phyloP scores from a whole-genome alignment of 2,797 vertebrate genomes.

The Halcyon smyrnensis region DNA sequence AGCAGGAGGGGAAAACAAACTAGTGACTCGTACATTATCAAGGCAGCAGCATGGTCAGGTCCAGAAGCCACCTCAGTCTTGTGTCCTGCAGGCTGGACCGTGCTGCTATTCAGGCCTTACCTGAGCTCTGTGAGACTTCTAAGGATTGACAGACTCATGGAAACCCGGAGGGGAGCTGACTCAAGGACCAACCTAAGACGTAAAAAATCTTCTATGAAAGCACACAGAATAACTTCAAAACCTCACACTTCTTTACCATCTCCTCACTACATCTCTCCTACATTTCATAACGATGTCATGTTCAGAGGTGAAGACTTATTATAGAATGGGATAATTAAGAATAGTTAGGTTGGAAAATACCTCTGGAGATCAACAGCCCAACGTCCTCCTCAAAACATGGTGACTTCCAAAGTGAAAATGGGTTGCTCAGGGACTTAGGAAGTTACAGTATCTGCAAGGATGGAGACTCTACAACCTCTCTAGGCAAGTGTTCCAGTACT shows the following conservation, averaged over 20 bases:
- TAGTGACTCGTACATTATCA: background rate
- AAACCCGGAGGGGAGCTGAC: background rate
- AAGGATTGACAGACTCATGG: background rate
- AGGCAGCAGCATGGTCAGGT: background rate
- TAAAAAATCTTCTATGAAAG: background rate
- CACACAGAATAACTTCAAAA: background rate
- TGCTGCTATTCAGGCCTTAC: background rate
- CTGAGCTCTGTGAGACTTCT: background rate
- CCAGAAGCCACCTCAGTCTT: background rate
- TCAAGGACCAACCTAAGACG: background rate
- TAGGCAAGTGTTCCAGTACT: background rate
- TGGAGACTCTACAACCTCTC: background rate
- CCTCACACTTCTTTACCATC: background rate
- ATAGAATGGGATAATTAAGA: background rate
- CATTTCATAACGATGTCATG: background rate
- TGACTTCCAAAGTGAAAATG: background rate
- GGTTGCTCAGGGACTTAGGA: background rate
- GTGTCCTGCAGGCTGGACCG: rapidly evolving
- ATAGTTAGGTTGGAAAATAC: background rate
- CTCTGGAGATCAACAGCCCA: background rate
- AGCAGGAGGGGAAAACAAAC: background rate
- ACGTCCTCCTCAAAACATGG: background rate
- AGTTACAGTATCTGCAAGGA: background rate
- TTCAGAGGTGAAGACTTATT: background rate
- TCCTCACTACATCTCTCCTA: background rate